Percentiles rank a stretch among this genome's conserved stretches.
phyloP scores from a whole-genome alignment of 2,113 vertebrate species.

The Myotis yumanensis region DNA sequence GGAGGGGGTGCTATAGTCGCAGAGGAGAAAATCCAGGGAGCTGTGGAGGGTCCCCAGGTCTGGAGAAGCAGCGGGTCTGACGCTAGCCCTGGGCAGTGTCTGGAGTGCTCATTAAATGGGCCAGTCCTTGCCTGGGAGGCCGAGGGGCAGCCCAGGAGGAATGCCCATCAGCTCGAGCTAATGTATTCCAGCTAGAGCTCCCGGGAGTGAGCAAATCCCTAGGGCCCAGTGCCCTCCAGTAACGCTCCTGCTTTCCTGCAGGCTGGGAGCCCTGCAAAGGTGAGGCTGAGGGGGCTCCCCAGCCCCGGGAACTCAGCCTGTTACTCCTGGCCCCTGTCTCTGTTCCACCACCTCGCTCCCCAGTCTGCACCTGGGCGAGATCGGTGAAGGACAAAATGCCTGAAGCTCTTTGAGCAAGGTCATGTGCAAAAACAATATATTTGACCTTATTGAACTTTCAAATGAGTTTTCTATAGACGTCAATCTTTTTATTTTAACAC shows the following conservation, averaged over 20 bases:
- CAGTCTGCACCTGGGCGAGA: not conserved
- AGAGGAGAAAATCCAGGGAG: not conserved
- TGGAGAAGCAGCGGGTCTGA: not conserved
- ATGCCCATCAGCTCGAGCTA: not conserved
- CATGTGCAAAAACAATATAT: not conserved
- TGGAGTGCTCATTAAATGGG: not conserved
- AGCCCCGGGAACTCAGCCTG: not conserved
- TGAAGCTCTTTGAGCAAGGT: constrained; percentile 9
- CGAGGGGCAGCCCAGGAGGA: not conserved
- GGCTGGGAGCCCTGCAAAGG: not conserved
- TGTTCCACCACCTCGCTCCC: not conserved
- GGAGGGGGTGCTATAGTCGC: rapidly evolving
- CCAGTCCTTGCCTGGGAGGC: not conserved
- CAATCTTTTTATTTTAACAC: not conserved
- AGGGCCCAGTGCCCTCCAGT: not conserved
- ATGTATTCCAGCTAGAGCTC: not conserved
- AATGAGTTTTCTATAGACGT: not conserved
- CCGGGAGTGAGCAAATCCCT: not conserved
- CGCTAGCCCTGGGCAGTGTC: not conserved
- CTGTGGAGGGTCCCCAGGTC: not conserved
- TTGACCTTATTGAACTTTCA: not conserved
- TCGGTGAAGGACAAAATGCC: not conserved
- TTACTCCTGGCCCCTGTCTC: not conserved
- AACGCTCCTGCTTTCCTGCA: not conserved
- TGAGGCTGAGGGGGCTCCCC: not conserved